Percentiles rank a stretch among this genome's conserved stretches.
phyloP scores from a whole-genome alignment of 2,888 invertebrate genomes.

The Disparrhopalites patrizii region DNA sequence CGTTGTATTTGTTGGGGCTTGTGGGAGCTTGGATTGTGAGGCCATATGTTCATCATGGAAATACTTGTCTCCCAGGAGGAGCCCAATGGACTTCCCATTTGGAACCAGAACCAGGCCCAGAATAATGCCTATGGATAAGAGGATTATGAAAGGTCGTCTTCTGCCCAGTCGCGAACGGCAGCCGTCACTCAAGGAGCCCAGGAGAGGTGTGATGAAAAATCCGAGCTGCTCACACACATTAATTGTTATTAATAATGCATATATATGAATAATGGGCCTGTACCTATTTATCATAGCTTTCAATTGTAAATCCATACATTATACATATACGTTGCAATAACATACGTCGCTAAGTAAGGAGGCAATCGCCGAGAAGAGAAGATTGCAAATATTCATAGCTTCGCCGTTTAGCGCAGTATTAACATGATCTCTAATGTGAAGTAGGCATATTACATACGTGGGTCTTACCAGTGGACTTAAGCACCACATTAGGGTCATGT shows the following conservation, averaged over 20 bases:
- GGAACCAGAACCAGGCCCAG: constrained; percentile 85
- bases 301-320: too few species aligned
- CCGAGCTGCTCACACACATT: too few species aligned
- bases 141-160: constrained; percentile 83
- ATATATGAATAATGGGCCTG: too few species aligned
- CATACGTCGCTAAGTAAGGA: background rate
- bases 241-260: too few species aligned
- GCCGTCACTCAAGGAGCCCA: constrained; percentile 88
- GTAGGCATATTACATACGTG: background rate
- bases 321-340: too few species aligned
- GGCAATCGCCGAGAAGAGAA: too few species aligned
- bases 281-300: too few species aligned
- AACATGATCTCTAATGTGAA: background rate
- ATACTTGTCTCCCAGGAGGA: constrained; percentile 68
- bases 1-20: background rate
- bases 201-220: constrained; percentile 86
- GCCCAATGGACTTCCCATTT: constrained; percentile 82
- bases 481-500: constrained; percentile 95
- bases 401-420: background rate
- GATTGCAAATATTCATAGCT: too few species aligned
- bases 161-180: constrained; percentile 77
- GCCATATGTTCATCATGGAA: constrained; percentile 6
- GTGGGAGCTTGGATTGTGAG: background rate
- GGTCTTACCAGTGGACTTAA: constrained; percentile 69
- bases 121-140: constrained; percentile 83